Evolutionary conservation across 1,140 invertebrate species (phyloP), one percentile per base, ranked within the genome.

Genomic region (Aricia agestis): DNA sequence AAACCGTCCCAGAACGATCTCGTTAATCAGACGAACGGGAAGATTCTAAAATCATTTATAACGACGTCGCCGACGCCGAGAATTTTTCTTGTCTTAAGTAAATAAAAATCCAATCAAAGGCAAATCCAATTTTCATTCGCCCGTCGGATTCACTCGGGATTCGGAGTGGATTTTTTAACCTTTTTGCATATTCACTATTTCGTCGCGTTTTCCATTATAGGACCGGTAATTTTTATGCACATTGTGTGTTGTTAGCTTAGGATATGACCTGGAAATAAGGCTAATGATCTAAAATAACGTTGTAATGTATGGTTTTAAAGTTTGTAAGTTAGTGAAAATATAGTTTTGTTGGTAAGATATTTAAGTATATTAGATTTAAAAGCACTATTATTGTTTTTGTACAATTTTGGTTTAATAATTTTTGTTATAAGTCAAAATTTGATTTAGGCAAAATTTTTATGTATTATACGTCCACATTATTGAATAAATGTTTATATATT

Each of bases 41-140:
- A 65, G 69, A 76, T 71, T 79, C 70, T 68, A 73, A 77, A 87
- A 85, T 83, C 87, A 90, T 89, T 90, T 87, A 88, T 87, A 88
- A 90, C 79, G 81, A 85, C 81, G 83, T 80, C 82, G 77, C 73
- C 76, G 75, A 63, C 70, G 68, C 68, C 73, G 70, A 74, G 80
- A 88, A 89, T 91, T 91, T 88, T 91, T 91, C 87, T 91, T 91
- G 87, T 89, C 89, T 91, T 91, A 91, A 91, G 87, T 91, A 91
- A 91, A 91, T 90, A 91, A 90, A 91, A 90, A 91, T 89, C 87
- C 87, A 91, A 90, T 90, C 89, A 89, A 84, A 81, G 75, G 79
- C 81, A 90, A 91, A 91, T 91, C 82, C 89, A 89, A 91, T 90
- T 91, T 91, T 91, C 89, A 91, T 90, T 87, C 83, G 83, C 76